Base-by-base conservation (phyloP, 2,113 vertebrate species). In the Nycticebus coucang region DNA sequence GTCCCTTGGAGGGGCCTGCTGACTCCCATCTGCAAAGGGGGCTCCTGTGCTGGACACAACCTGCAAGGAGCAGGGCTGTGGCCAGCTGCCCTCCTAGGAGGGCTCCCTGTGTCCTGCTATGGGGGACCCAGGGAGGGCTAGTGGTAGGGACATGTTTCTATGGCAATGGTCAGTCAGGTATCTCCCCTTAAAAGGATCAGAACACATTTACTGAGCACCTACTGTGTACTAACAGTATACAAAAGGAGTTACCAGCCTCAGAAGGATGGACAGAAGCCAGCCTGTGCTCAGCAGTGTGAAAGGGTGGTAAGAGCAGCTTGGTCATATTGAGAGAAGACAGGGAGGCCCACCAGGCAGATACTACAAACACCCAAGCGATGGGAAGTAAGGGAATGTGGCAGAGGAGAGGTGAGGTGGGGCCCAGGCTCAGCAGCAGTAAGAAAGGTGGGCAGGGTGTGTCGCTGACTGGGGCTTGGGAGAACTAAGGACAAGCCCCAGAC, bases 51-150 rank as follows among this genome's bases (percentile, higher is more conserved):
- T 30, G n/a, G 69, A 11, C 5, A 28, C 21, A 45, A 60, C 53
- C 41, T 19, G 0, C 2, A 72, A 24, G 82, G 55, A 92, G 57
- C 68, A 60, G 24, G 37, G 22, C 15, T 18, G 30, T 17, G 4
- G 62, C 74, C n/a, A 17, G 41, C 4, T 15, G 5, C 66, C 13
- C 19, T 60, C 33, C 28, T 9, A 80, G 59, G 57, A 85, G 78
- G 5, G 18, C 21, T 5, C 5, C 4, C 2, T 35, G 45, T 53
- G 37, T 9, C 28, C 13, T 37, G 12, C 60, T 18, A 0, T 3
- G 5, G 2, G 30, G 84, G 74, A 8, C 8, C 5, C 37, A 35
- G 15, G 5, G 8, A 78, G 35, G 50, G 19, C 30, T 7, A 22
- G 86, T 22, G 9, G 69, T 5, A 59, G 75, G 53, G 35, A 17